Evolutionary conservation across 2,888 invertebrate genomes (phyloP), one percentile per base, ranked within the genome.

Genomic region (Nymphalis polychloros): DNA sequence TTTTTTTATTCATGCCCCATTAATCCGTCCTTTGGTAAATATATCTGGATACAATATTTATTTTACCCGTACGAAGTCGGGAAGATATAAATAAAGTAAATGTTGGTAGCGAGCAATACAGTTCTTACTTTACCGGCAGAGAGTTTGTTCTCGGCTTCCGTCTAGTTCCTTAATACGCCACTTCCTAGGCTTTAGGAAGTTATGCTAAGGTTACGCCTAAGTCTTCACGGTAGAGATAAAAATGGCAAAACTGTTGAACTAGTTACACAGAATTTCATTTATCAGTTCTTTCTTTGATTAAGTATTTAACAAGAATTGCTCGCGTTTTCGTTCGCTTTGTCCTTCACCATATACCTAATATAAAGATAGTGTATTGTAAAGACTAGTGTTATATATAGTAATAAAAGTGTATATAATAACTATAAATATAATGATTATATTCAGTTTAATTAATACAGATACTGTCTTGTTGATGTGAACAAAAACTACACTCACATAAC

Each of bases 111-210:
- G 41, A 41, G 41, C 13, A 13, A 41, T 55, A 35, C 16, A 55
- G 35, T 19, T 57, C 57, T 19, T 17, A 20, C 35, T 57, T 41
- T 10, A 27, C 55, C 55, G 55, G 31, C 55, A 55, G 31, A 31
- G 2, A 17, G 19, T 49, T 23, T 19, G 8, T 2, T 41, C 19
- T 41, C n/a, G 19, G 41, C 48, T 66, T 61, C 66, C 60, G 66
- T 23, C 55, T 55, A 48, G 61, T 31, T 55, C 60, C 47, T 20
- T 50, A 49, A 41, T 13, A 31, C 27, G 41, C 13, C 41, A 52
- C 55, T 66, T 66, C 66, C 66, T 66, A 49, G 2, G 19, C 47
- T 61, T 49, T 55, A 66, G 66, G 66, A 66, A 66, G 61, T 48
- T 23, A 41, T 23, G 23, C 47, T 61, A 55, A 61, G 61, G 61